Evolutionary conservation across 2,113 vertebrate genomes (phyloP), one percentile per base, ranked within the genome.

Genomic region (Perca schrenkii): DNA sequence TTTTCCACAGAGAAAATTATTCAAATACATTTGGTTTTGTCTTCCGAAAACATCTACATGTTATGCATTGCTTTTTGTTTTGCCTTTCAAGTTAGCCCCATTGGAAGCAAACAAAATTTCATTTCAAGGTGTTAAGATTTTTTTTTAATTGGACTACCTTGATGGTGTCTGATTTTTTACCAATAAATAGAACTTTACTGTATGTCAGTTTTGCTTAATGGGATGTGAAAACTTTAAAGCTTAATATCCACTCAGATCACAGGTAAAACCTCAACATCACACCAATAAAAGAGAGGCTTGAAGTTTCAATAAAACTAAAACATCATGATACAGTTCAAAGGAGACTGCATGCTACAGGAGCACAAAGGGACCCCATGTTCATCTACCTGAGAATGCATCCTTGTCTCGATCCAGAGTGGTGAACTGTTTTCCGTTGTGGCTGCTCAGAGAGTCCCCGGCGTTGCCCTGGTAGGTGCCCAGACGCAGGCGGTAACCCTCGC

Each of bases 371-470:
- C 21, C 1, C 16, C 6, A 4, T 40, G 28, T n/a, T 40, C 19
- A 0, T 40, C 2, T 93, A 99, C 98, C 98, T 95, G 97, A 92
- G 77, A 98, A 99, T 85, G 94, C 94, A 6, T 99, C 98, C 92
- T 97, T 97, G 90, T 99, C 98, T 70, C 97, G 96, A 92, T 99
- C 98, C 93, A 99, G 94, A 54, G 98, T 98, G 10, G 98, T 99
- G 90, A 99, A 99, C 64, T 97, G 98, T 91, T 99, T 99, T 1
- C 98, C 98, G 0, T 99, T 99, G 70, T 99, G 97, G 94, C 97
- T 98, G 83, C 96, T 95, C 87, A 99, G 92, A 31, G 98, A 99
- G 67, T 99, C 98, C 0, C 98, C 98, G 0, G 98, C 98, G 0
- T 99, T 99, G 67, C 98, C 98, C 85, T 98, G 97, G 91, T 99